Evolutionary conservation across 2,113 vertebrate genomes (phyloP).

Genomic region (Pseudolaguvia tuberculata): DNA sequence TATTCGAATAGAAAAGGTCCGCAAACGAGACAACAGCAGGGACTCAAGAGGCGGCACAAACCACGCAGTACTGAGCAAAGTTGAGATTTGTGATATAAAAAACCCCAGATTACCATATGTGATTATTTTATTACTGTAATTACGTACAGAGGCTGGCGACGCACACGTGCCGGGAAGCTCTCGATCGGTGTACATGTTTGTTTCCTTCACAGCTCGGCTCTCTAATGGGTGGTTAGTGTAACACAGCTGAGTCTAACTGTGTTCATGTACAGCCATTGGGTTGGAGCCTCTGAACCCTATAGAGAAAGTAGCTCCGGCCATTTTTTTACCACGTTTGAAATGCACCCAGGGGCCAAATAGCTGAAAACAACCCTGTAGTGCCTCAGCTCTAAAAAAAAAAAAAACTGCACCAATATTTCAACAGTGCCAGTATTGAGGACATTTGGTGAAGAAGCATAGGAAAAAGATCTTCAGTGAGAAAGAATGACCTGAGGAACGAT

Average conservation of each 20-base stretch:
- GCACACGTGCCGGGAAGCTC: neutral
- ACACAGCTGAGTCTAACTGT: slow-evolving; percentile 25
- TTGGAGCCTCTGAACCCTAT: slow-evolving; percentile 36
- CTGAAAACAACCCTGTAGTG: slow-evolving; percentile 71
- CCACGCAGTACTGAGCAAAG: neutral
- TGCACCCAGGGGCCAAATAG: slow-evolving; percentile 79
- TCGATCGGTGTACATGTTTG: slow-evolving; percentile 16
- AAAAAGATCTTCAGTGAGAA: slow-evolving; percentile 39
- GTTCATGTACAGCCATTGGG: slow-evolving; percentile 34
- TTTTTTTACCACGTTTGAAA: slow-evolving; percentile 62
- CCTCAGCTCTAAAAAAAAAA: slow-evolving; percentile 58
- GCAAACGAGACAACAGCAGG: slow-evolving; percentile 3
- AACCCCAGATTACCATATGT: neutral
- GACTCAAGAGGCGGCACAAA: neutral
- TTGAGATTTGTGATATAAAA: neutral
- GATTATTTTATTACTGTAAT: neutral
- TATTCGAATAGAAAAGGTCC: slow-evolving; percentile 36
- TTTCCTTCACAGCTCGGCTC: slow-evolving; percentile 24
- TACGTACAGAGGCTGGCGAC: slow-evolving; percentile 17
- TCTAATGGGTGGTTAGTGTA: slow-evolving; percentile 37
- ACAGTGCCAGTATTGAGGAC: slow-evolving; percentile 70
- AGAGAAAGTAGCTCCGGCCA: slow-evolving; percentile 50
- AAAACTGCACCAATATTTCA: slow-evolving; percentile 76
- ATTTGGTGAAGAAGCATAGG: slow-evolving; percentile 55
- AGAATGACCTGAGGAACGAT: slow-evolving; percentile 38